Evolutionary conservation across 2,888 invertebrate species (phyloP), one percentile per base, ranked within the genome.

Genomic region (Pristionchus fissidentatus): DNA sequence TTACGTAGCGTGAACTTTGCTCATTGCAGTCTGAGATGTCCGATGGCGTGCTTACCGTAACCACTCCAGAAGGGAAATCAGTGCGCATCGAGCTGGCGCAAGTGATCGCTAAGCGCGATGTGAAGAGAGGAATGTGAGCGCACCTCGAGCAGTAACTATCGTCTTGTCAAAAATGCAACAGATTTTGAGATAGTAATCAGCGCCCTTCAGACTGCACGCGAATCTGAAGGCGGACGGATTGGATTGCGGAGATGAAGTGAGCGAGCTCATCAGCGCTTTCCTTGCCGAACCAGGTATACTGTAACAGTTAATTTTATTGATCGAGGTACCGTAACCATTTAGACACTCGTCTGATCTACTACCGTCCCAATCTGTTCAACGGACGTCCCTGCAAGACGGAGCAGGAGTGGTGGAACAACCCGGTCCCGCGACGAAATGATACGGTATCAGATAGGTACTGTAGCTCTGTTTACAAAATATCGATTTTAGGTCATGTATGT

Each of bases 231-330:
- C 89, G 8, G 91, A 91, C 57, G 91, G 91, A 4, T 85, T 88
- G 55, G 91, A 91, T 77, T 91, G 91, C 83, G 91, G 91, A 19
- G 88, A 90, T 38, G 87, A 85, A 35, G 86, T 87, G 10, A 87
- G 86, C 19, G 78, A 85, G 29, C 86, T 87, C n/a, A 84, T 91
- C 57, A 87, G 86, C 8, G 77, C 87, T n/a, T 86, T 86, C 35
- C 70, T 90, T 26, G 86, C 85, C 22, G 87, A 87, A 66, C 83
- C 83, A 22, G 84, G 86, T 83, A 86, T 83, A 52, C 84, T 41
- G 43, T 62, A 79, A 8, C 22, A n/a, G 1, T 4, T 19, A 10
- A 46, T 73, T 32, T 26, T 46, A 38, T 49, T 29, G 46, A 75
- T 75, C 15, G 10, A 46, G 4, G 15, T 46, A 75, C 75, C 32